These are phyloP conservation scores for Lutjanus erythropterus DNA, from an alignment of 2,113 vertebrate species.

Conservation along the genomic window DNA sequence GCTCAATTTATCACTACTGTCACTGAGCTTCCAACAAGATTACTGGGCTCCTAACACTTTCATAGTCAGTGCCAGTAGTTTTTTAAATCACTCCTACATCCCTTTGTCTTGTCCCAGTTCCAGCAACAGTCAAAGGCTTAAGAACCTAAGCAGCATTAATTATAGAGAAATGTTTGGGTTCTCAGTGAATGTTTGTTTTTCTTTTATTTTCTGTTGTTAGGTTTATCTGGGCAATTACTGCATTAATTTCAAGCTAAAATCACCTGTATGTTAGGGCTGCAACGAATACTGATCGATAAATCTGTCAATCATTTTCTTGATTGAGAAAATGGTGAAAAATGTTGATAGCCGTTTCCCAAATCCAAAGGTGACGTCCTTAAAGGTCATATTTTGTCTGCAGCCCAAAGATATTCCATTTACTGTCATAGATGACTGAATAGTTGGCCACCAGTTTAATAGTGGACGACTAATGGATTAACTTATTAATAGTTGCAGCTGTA, in stretches of 20 bases:
- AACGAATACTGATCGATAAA: too few relatives aligned
- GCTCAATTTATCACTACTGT: conserved; percentile 2
- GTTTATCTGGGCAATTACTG: not conserved
- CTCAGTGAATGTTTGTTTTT: not conserved
- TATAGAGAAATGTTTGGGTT: not conserved
- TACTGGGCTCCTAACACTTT: conserved; percentile 17
- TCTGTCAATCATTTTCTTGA: too few relatives aligned
- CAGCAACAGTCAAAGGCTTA: not conserved
- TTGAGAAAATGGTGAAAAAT: too few relatives aligned
- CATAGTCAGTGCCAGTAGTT: not conserved
- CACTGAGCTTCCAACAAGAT: conserved; percentile 16
- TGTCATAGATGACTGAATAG: too few relatives aligned
- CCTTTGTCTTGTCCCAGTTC: not conserved
- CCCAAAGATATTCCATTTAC: too few relatives aligned
- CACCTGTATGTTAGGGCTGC: not conserved
- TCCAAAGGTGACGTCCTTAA: too few relatives aligned
- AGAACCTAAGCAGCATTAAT: not conserved
- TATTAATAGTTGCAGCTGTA: too few relatives aligned
- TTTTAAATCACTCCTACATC: conserved; percentile 11
- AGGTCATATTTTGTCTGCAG: too few relatives aligned
- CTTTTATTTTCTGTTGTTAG: not conserved
- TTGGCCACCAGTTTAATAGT: too few relatives aligned
- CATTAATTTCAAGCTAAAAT: not conserved
- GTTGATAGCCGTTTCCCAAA: too few relatives aligned
- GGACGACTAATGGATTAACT: too few relatives aligned